These are phyloP conservation scores for Eolophus roseicapilla DNA, from an alignment of 2,113 vertebrate genomes.

Conservation along the genomic window DNA sequence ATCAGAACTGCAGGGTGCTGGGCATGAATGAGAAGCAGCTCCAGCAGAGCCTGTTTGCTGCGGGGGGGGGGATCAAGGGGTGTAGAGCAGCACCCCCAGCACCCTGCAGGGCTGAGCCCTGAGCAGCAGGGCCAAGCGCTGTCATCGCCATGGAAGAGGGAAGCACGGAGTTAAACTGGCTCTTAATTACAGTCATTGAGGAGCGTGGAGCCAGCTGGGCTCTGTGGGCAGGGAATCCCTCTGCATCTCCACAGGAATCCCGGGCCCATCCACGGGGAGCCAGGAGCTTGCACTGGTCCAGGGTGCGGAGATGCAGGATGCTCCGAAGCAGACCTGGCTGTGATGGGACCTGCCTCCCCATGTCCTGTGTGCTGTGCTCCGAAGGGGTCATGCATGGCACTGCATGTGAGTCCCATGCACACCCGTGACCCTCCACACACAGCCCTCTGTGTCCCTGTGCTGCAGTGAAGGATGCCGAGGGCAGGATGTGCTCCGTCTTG, in stretches of 20 bases:
- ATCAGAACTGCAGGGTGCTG: background rate
- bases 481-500: constrained; percentile 11
- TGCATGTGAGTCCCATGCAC: fast-evolving
- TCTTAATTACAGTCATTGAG: constrained; percentile 58
- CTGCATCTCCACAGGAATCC: background rate
- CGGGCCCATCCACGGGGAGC: background rate
- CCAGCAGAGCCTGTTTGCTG: background rate
- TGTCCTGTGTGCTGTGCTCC: fast-evolving
- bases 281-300: fast-evolving
- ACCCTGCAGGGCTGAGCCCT: background rate
- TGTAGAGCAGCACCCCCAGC: background rate
- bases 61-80: background rate
- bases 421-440: background rate
- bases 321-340: background rate
- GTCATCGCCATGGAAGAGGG: background rate
- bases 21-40: background rate
- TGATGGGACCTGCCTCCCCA: fast-evolving
- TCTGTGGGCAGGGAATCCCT: background rate
- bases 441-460: background rate
- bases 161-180: background rate
- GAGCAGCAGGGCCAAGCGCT: background rate
- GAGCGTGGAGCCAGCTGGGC: constrained; percentile 9
- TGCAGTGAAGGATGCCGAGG: background rate
- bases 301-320: background rate
- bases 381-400: fast-evolving